phyloP scores from a whole-genome alignment of 2,888 invertebrate species.

The Calliopum simillimum region DNA sequence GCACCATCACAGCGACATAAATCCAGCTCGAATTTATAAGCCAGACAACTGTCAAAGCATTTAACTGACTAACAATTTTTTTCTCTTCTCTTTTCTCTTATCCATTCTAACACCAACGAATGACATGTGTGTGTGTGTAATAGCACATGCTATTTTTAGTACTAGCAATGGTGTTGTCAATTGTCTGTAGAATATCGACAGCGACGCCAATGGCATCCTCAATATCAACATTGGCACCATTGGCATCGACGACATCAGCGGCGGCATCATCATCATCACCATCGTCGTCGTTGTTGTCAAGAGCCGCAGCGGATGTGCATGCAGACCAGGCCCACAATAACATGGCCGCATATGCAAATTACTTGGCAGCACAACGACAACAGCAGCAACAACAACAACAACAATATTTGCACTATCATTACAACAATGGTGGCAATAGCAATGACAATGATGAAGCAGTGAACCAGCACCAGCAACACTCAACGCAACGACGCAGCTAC shows the following conservation, averaged over 20 bases:
- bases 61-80: slow-evolving; percentile 10
- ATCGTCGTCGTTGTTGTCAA: slow-evolving; percentile 34
- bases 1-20: slow-evolving; percentile 8
- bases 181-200: slow-evolving; percentile 49
- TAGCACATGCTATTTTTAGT: slow-evolving; percentile 55
- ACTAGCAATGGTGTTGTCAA: slow-evolving; percentile 51
- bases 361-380: slow-evolving; percentile 44
- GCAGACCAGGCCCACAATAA: slow-evolving; percentile 50
- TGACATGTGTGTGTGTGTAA: neutral
- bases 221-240: slow-evolving; percentile 34
- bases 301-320: slow-evolving; percentile 42
- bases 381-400: slow-evolving; percentile 32
- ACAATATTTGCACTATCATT: slow-evolving; percentile 22
- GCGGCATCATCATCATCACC: slow-evolving; percentile 21
- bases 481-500: slow-evolving; percentile 26
- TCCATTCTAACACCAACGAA: slow-evolving; percentile 7
- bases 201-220: slow-evolving; percentile 43
- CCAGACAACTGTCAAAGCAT: neutral
- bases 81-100: slow-evolving; percentile 41
- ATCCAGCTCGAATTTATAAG: neutral
- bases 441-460: slow-evolving; percentile 46
- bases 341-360: slow-evolving; percentile 53
- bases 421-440: slow-evolving; percentile 11
- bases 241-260: slow-evolving; percentile 34
- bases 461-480: slow-evolving; percentile 23